These are phyloP conservation scores for Apteryx mantelli DNA, from an alignment of 2,113 vertebrate species.

Conservation along the genomic window DNA sequence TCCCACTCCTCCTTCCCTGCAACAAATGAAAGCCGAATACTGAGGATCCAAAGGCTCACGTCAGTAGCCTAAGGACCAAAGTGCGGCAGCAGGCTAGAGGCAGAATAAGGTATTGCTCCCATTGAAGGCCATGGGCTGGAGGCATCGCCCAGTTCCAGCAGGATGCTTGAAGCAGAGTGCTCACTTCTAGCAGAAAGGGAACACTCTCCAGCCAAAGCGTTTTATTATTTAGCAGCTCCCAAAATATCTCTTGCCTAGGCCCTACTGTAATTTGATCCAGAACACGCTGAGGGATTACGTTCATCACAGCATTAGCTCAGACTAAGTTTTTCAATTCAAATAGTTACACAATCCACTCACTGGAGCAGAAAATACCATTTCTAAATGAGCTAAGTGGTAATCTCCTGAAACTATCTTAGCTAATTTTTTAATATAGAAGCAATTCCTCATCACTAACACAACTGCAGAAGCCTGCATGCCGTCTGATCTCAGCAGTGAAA, in stretches of 20 bases:
- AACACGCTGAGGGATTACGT: background rate
- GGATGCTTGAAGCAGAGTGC: background rate
- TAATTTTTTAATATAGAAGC: background rate
- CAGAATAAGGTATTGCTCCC: background rate
- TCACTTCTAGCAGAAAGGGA: background rate
- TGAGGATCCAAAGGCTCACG: background rate
- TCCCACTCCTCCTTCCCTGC: background rate
- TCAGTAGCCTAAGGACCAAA: background rate
- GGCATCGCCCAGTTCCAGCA: background rate
- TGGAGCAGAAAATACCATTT: background rate
- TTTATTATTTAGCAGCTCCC: background rate
- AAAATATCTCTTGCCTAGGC: background rate
- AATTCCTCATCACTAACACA: background rate
- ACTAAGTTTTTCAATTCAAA: background rate
- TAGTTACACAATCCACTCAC: background rate
- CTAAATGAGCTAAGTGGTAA: background rate
- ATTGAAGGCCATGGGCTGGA: fast-evolving
- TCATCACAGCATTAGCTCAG: background rate
- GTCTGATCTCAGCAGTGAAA: background rate
- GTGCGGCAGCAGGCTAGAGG: fast-evolving
- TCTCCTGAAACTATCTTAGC: background rate
- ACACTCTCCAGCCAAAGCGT: background rate
- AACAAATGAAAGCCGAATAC: background rate
- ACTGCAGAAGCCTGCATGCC: background rate
- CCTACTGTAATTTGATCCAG: background rate